Evolutionary conservation across 2,113 vertebrate species (phyloP).

Genomic region (Tursiops truncatus): DNA sequence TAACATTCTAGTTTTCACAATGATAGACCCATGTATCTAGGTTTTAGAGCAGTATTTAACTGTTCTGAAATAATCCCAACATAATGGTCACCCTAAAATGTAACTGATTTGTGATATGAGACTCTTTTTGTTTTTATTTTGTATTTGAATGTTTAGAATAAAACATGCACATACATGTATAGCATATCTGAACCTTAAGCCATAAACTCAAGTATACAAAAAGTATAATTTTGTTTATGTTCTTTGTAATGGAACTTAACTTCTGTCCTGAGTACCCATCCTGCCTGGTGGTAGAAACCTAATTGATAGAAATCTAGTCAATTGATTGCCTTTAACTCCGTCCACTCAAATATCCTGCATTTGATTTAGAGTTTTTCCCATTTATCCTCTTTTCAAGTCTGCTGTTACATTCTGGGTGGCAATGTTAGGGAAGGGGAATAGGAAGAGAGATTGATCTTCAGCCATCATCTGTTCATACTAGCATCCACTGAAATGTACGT

Average conservation of each 20-base stretch:
- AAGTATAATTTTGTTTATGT: background rate
- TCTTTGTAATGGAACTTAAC: background rate
- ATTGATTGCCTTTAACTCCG: background rate
- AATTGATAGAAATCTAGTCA: background rate
- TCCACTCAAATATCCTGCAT: background rate
- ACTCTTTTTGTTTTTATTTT: constrained; percentile 23
- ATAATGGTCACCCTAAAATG: background rate
- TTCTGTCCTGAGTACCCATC: background rate
- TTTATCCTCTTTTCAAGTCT: background rate
- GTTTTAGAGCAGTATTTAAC: background rate
- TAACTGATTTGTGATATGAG: background rate
- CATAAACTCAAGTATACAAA: background rate
- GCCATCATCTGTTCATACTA: background rate
- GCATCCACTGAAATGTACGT: background rate
- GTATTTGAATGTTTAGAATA: constrained; percentile 25
- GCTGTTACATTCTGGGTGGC: background rate
- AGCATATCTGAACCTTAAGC: background rate
- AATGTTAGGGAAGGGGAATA: background rate
- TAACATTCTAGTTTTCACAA: background rate
- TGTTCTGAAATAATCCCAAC: constrained; percentile 13
- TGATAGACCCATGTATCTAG: background rate
- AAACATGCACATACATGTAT: background rate
- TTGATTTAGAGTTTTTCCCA: background rate
- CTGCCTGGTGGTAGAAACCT: background rate
- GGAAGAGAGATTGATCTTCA: background rate